Conservation (phyloP, 2,113 vertebrate genomes). For the Equus przewalskii region DNA sequence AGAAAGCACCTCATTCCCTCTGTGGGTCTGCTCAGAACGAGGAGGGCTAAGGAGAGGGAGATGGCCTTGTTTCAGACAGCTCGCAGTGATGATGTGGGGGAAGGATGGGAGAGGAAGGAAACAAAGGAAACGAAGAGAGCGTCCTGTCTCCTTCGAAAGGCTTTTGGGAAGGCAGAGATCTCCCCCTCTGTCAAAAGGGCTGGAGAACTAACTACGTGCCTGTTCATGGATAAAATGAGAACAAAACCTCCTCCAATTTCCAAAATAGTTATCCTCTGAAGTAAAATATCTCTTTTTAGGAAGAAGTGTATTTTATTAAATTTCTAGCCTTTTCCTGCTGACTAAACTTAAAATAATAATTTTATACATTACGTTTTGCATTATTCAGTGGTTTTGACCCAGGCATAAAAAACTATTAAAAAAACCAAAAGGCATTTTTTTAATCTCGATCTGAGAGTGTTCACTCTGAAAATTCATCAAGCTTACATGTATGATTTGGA, state of each 20-base stretch:
- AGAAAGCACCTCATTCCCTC: constrained; percentile 21
- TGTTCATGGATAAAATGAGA: neutral
- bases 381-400: constrained; percentile 1
- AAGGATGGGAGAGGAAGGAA: neutral
- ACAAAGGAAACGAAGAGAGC: neutral
- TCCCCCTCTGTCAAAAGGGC: neutral
- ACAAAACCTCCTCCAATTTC: neutral
- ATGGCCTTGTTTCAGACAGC: neutral
- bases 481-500: neutral
- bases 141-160: neutral
- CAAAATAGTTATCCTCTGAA: constrained; percentile 4
- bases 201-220: neutral
- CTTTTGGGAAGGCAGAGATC: neutral
- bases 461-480: neutral
- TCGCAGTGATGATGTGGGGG: neutral
- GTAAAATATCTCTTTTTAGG: constrained; percentile 6
- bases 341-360: constrained; percentile 27
- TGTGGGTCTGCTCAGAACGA: neutral
- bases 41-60: neutral
- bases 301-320: constrained; percentile 5
- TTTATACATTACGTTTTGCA: neutral
- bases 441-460: neutral
- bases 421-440: constrained; percentile 23
- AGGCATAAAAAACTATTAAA: neutral
- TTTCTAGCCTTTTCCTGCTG: constrained; percentile 16